These are phyloP conservation scores for Zosterops borbonicus DNA, from an alignment of 2,113 vertebrate genomes.

Conservation along the genomic window DNA sequence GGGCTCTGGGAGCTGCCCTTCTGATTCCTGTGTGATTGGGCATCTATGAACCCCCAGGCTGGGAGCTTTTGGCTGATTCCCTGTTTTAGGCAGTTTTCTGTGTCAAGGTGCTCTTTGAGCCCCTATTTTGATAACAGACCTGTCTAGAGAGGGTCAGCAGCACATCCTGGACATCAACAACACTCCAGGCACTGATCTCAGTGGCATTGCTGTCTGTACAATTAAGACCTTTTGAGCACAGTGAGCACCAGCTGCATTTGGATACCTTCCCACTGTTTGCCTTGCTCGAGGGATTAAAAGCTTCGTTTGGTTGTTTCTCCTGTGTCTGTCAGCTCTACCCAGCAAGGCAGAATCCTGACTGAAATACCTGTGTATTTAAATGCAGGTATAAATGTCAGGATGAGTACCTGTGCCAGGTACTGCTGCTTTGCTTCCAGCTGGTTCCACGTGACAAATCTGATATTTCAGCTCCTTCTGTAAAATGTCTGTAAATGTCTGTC, in stretches of 20 bases:
- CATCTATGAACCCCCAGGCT: background rate
- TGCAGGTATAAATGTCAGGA: background rate
- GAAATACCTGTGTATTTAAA: background rate
- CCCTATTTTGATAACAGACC: background rate
- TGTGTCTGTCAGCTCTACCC: background rate
- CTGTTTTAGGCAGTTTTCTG: background rate
- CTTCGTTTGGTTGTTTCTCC: background rate
- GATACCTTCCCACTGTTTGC: background rate
- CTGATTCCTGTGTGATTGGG: background rate
- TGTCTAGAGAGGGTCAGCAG: background rate
- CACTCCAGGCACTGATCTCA: background rate
- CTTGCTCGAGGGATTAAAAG: background rate
- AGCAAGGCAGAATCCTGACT: background rate
- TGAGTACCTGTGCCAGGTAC: background rate
- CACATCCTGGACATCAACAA: fast-evolving
- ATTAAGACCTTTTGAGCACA: background rate
- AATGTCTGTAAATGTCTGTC: background rate
- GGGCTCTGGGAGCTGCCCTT: background rate
- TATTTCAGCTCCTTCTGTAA: background rate
- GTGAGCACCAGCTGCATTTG: background rate
- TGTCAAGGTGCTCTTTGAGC: background rate
- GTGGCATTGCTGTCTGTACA: background rate
- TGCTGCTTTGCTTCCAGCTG: background rate
- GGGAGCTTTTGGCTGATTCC: background rate
- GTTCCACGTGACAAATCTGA: background rate